Evolutionary conservation across 2,888 invertebrate species (phyloP).

Genomic region (Andrena minutula): DNA sequence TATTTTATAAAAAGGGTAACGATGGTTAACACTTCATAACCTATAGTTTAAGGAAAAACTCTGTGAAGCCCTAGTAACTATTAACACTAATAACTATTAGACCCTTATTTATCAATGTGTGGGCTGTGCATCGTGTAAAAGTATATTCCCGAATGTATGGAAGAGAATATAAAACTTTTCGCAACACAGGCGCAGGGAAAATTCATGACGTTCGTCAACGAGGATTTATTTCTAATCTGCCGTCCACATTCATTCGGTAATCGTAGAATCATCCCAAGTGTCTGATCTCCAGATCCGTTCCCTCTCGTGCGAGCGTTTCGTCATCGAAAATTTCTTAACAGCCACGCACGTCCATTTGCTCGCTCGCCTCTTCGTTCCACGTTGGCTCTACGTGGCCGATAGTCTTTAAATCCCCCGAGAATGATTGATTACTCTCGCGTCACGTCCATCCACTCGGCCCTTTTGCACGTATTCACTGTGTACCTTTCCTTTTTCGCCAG

Average conservation of each 20-base stretch:
- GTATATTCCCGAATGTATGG: too few relatives aligned
- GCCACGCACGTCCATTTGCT: conserved; percentile 40
- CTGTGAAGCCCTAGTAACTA: too few relatives aligned
- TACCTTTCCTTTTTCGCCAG: conserved; percentile 60
- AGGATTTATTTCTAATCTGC: background rate
- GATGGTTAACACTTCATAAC: too few relatives aligned
- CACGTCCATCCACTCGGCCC: conserved; percentile 63
- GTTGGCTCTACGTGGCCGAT: conserved; percentile 19
- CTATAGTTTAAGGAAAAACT: too few relatives aligned
- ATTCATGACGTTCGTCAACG: background rate
- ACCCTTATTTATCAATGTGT: background rate
- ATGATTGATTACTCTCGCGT: conserved; percentile 71
- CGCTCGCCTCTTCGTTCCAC: conserved; percentile 51
- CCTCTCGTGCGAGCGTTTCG: conserved; percentile 61
- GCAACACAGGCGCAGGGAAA: background rate
- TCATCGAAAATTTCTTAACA: conserved; percentile 68
- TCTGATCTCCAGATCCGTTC: conserved; percentile 48
- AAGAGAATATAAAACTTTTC: too few relatives aligned
- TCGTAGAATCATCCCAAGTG: conserved; percentile 63
- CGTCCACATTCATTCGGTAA: conserved; percentile 38
- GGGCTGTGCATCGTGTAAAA: background rate
- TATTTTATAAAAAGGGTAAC: too few relatives aligned
- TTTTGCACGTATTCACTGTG: conserved; percentile 62
- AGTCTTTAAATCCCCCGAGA: conserved; percentile 61
- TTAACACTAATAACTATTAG: too few relatives aligned